Percentiles rank a stretch among this genome's conserved stretches.
Evolutionary conservation across 1,140 invertebrate genomes (phyloP).

Genomic region (Matsumurasca onukii): DNA sequence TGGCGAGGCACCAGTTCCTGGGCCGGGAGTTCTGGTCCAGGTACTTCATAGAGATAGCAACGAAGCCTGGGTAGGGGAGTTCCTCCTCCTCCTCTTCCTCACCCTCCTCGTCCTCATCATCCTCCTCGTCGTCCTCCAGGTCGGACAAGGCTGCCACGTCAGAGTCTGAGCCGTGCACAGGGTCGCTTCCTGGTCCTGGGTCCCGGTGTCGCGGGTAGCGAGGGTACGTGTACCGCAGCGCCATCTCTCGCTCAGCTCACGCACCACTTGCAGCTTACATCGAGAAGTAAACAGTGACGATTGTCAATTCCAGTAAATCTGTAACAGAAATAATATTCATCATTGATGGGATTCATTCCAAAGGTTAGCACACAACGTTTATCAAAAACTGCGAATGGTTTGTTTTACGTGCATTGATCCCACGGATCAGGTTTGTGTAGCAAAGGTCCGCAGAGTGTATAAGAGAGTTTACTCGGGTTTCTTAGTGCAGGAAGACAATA

Average conservation of each 20-base stretch:
- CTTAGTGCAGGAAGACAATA: too few species aligned
- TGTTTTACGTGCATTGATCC: too few species aligned
- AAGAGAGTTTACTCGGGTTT: too few species aligned
- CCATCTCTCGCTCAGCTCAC: neutral
- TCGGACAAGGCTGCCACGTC: conserved; percentile 52
- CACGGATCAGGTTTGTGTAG: too few species aligned
- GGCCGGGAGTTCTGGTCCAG: conserved; percentile 83
- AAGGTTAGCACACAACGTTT: too few species aligned
- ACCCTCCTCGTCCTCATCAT: conserved; percentile 40
- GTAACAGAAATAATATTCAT: too few species aligned
- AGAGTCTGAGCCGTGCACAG: conserved; percentile 49
- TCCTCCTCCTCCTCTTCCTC: conserved; percentile 47
- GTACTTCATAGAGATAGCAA: conserved; percentile 76
- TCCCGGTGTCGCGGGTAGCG: conserved; percentile 21
- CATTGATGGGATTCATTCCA: too few species aligned
- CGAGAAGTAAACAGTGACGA: too few species aligned
- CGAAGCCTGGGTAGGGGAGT: conserved; percentile 87
- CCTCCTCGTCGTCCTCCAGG: conserved; percentile 41
- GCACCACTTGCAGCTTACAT: too few species aligned
- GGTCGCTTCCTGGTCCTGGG: conserved; percentile 32
- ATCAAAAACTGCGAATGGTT: too few species aligned
- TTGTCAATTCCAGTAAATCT: too few species aligned
- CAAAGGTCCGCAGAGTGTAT: too few species aligned
- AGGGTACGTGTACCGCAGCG: conserved; percentile 10
- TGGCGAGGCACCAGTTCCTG: conserved; percentile 87